Percentiles rank a stretch among this genome's conserved stretches.
These are phyloP conservation scores for Caiman crocodilus DNA, from an alignment of 2,797 vertebrate genomes.

Conservation along the genomic window DNA sequence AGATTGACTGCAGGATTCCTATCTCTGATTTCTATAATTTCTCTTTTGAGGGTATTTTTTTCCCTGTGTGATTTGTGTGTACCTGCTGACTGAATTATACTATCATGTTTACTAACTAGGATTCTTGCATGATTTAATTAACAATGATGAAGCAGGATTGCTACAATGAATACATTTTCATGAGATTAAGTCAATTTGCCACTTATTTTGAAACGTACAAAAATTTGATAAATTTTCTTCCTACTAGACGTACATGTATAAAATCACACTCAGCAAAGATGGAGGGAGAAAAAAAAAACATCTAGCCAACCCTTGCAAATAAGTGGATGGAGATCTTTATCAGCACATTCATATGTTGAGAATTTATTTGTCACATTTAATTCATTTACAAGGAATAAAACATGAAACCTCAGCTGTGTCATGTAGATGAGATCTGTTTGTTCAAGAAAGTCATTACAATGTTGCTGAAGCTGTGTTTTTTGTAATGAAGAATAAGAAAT, in stretches of 20 bases:
- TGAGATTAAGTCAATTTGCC: background rate
- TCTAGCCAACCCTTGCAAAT: background rate
- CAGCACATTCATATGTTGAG: background rate
- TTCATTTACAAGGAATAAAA: slow-evolving; percentile 9
- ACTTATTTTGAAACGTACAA: background rate
- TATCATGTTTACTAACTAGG: background rate
- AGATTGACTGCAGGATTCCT: background rate
- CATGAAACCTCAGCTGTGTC: slow-evolving; percentile 2
- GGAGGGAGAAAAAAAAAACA: background rate
- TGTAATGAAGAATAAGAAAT: slow-evolving; percentile 30
- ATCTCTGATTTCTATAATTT: background rate
- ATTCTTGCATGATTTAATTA: background rate
- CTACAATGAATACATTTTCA: background rate
- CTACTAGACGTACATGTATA: background rate
- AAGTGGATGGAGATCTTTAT: background rate
- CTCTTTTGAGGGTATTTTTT: background rate
- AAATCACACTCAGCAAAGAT: background rate
- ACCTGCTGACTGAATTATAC: background rate
- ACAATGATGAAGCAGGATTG: background rate
- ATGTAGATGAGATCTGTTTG: background rate
- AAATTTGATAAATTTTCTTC: background rate
- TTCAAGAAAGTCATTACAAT: background rate
- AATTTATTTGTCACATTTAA: background rate
- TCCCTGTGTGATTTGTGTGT: background rate
- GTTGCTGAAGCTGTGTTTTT: background rate